These are phyloP conservation scores for Holacanthus passer DNA, from an alignment of 2,113 vertebrate genomes.

Conservation along the genomic window DNA sequence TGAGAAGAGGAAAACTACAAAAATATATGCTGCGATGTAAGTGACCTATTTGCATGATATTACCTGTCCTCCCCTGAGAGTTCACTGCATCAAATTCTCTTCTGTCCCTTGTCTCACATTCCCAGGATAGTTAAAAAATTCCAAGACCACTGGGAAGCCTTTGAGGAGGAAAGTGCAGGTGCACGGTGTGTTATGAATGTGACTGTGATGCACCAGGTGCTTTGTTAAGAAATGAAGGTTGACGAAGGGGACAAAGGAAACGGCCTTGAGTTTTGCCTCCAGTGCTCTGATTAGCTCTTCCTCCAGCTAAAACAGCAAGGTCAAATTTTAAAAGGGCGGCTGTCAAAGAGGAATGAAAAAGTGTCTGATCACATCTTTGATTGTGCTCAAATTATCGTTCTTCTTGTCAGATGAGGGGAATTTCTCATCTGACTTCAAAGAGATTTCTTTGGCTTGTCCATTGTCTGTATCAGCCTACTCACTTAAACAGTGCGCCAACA, in stretches of 20 bases:
- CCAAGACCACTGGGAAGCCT: constrained; percentile 22
- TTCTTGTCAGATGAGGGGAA: not conserved
- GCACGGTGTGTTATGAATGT: not conserved
- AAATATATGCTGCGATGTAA: not conserved
- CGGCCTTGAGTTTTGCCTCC: constrained; percentile 5
- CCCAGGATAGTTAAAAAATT: constrained; percentile 40
- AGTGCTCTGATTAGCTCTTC: constrained; percentile 8
- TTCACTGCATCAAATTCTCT: constrained; percentile 11
- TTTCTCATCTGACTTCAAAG: constrained; percentile 24
- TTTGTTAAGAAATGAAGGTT: constrained; percentile 34
- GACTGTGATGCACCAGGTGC: not conserved
- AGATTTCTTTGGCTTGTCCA: not conserved
- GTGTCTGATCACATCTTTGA: not conserved
- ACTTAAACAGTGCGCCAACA: not conserved
- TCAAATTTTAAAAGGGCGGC: constrained; percentile 9
- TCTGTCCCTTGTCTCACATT: constrained; percentile 39
- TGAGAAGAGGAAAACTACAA: not conserved
- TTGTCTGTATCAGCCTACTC: not conserved
- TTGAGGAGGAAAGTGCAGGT: constrained; percentile 24
- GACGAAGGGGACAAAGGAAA: not conserved
- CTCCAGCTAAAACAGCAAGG: constrained; percentile 23
- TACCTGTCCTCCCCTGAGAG: constrained; percentile 19
- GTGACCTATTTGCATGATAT: constrained; percentile 55
- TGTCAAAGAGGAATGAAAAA: not conserved
- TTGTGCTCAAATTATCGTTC: not conserved